These are phyloP conservation scores for Diploscapter pachys DNA, from an alignment of 1,140 invertebrate genomes.

Conservation along the genomic window DNA sequence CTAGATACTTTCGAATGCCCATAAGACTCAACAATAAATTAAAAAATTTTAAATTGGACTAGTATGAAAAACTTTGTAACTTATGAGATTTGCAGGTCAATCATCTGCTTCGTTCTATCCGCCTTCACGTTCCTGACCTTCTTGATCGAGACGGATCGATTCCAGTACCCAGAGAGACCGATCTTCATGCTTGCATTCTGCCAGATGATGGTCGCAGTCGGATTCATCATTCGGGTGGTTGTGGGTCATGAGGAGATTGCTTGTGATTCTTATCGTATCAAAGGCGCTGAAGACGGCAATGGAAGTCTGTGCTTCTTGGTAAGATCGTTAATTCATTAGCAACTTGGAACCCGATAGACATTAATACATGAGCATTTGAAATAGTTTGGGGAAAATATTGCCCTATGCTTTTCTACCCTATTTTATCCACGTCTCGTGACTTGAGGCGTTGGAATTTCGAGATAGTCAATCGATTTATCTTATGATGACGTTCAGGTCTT, in stretches of 20 bases:
- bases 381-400: too few relatives aligned
- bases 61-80: constrained; percentile 19
- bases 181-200: constrained; percentile 95
- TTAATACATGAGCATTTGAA: too few relatives aligned
- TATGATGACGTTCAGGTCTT: constrained; percentile 71
- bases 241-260: constrained; percentile 31
- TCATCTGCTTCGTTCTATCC: constrained; percentile 82
- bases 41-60: too few relatives aligned
- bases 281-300: constrained; percentile 18
- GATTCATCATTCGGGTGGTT: constrained; percentile 81
- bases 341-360: not conserved
- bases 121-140: constrained; percentile 90
- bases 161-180: constrained; percentile 91
- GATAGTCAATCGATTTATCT: not conserved
- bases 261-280: constrained; percentile 17
- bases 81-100: constrained; percentile 67
- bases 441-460: not conserved
- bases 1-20: too few relatives aligned
- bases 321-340: not conserved
- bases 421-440: not conserved
- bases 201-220: constrained; percentile 86
- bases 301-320: constrained; percentile 21
- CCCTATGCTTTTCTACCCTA: not conserved
- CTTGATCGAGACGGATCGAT: constrained; percentile 90
- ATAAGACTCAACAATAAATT: too few relatives aligned